Evolutionary conservation across 2,113 vertebrate species (phyloP).

Genomic region (Eretmochelys imbricata): DNA sequence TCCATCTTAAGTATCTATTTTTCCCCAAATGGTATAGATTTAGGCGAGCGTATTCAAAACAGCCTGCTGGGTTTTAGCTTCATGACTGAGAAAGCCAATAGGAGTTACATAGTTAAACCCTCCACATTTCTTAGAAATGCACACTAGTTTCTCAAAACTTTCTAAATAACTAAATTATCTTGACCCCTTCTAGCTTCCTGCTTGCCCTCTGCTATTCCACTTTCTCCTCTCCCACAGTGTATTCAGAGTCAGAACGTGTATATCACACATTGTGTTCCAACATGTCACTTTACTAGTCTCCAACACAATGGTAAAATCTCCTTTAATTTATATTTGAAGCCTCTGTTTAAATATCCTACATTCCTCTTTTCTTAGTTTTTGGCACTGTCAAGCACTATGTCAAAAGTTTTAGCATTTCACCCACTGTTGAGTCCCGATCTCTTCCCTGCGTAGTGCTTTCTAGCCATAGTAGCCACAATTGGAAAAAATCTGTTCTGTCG

Average conservation of each 20-base stretch:
- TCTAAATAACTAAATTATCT: conserved; percentile 5
- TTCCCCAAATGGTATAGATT: background rate
- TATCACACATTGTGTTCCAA: background rate
- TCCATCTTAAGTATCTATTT: conserved; percentile 44
- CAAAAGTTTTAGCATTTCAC: background rate
- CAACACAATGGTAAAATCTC: background rate
- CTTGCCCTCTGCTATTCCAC: background rate
- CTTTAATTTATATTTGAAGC: background rate
- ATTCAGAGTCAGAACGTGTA: background rate
- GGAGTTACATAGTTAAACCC: conserved; percentile 42
- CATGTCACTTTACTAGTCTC: background rate
- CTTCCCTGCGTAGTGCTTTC: background rate
- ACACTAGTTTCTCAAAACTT: background rate
- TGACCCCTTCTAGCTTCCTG: background rate
- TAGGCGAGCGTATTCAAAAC: conserved; percentile 20
- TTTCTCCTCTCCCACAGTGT: background rate
- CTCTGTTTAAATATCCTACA: background rate
- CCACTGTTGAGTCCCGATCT: background rate
- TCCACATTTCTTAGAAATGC: background rate
- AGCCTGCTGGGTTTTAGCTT: conserved; percentile 33
- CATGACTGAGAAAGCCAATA: background rate
- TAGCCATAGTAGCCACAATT: background rate
- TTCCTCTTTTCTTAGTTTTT: background rate
- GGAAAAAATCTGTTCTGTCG: background rate
- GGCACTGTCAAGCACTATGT: background rate